phyloP scores from a whole-genome alignment of 2,797 vertebrate species.

The Danio albolineatus region DNA sequence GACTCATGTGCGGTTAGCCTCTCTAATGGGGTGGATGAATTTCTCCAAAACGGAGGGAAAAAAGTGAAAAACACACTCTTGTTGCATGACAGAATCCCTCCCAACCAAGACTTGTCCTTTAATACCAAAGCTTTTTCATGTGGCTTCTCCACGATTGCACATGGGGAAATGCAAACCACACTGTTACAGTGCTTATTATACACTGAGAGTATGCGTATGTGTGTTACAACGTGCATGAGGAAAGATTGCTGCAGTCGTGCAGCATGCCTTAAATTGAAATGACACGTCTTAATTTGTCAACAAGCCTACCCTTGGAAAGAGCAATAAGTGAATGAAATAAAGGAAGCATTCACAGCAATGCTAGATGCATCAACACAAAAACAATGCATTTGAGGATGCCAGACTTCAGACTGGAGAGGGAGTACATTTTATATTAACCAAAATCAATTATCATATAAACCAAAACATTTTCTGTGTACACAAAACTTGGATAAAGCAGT shows the following conservation, averaged over 20 bases:
- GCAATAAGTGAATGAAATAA: conserved; percentile 39
- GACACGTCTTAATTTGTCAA: conserved; percentile 79
- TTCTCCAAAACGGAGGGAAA: conserved; percentile 71
- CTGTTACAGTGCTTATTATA: conserved; percentile 82
- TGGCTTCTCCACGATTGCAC: conserved; percentile 84
- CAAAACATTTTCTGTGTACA: not conserved
- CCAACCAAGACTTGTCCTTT: conserved; percentile 87
- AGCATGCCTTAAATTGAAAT: conserved; percentile 71
- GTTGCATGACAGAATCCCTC: conserved; percentile 86
- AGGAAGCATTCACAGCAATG: conserved; percentile 39
- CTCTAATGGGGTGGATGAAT: conserved; percentile 64
- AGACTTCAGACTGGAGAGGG: not conserved
- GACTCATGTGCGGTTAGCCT: conserved; percentile 66
- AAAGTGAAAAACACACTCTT: conserved; percentile 81
- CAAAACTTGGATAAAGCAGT: not conserved
- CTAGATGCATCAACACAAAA: not conserved
- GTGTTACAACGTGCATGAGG: conserved; percentile 58
- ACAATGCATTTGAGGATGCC: not conserved
- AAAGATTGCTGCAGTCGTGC: conserved; percentile 67
- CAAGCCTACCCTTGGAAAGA: conserved; percentile 67
- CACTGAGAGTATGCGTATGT: conserved; percentile 67
- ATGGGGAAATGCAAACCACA: conserved; percentile 82
- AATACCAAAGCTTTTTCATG: conserved; percentile 83
- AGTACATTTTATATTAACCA: not conserved
- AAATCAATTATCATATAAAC: not conserved